phyloP scores from a whole-genome alignment of 2,888 invertebrate species.

The Cataglyphis cursor region DNA sequence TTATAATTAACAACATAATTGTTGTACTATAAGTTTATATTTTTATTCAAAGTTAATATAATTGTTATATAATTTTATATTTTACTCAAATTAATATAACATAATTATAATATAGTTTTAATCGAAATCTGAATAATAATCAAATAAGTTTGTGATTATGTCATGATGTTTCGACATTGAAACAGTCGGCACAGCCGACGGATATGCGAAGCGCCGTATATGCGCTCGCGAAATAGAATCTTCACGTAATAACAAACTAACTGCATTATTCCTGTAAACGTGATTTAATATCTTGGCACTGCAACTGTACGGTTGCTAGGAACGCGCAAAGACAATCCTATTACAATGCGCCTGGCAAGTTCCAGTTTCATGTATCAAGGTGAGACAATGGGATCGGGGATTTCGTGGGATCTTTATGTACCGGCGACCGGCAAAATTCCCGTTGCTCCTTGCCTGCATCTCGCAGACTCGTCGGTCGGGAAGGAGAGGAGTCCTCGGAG shows the following conservation, averaged over 20 bases:
- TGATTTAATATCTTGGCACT: conserved; percentile 56
- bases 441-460: conserved; percentile 32
- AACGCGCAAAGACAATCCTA: conserved; percentile 56
- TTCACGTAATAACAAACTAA: conserved; percentile 56
- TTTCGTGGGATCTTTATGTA: conserved; percentile 53
- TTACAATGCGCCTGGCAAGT: conserved; percentile 56
- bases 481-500: not conserved
- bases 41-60: too few relatives aligned
- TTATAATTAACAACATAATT: too few relatives aligned
- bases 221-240: conserved; percentile 45
- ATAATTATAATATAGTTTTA: not conserved
- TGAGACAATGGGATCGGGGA: conserved; percentile 53
- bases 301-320: conserved; percentile 52
- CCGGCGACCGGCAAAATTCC: conserved; percentile 46
- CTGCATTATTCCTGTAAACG: conserved; percentile 57
- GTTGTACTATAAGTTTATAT: too few relatives aligned
- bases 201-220: conserved; percentile 33
- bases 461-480: conserved; percentile 8
- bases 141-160: conserved; percentile 23
- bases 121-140: conserved; percentile 24
- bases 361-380: conserved; percentile 57
- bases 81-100: too few relatives aligned
- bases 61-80: too few relatives aligned
- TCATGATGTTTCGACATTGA: conserved; percentile 41
- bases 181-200: conserved; percentile 26